A percentile compares a stretch with the other conserved stretches of the same genome.
These are phyloP conservation scores for Andricus quercusramuli DNA, from an alignment of 2,888 invertebrate species.

Conservation along the genomic window DNA sequence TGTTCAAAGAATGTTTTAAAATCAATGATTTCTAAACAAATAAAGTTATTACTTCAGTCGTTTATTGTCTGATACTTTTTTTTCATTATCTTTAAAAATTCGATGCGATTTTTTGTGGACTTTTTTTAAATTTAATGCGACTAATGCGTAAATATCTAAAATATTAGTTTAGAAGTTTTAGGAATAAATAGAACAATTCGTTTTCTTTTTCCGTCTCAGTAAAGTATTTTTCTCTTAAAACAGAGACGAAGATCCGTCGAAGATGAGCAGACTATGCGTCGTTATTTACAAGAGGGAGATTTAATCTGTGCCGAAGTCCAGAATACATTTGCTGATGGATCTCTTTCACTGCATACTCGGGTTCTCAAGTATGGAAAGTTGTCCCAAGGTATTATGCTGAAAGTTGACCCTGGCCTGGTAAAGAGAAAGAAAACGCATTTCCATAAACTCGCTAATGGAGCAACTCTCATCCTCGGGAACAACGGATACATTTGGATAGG, in stretches of 20 bases:
- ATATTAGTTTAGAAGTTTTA: conserved; percentile 3
- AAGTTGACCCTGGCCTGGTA: conserved; percentile 94
- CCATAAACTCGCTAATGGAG: conserved; percentile 94
- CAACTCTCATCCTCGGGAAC: conserved; percentile 95
- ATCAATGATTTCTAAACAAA: too few species aligned
- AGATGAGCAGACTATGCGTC: conserved; percentile 98
- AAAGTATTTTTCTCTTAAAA: conserved; percentile 1
- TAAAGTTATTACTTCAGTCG: too few species aligned
- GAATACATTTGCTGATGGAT: conserved; percentile 93
- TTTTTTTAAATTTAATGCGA: too few species aligned
- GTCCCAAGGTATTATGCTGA: conserved; percentile 92
- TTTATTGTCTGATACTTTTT: too few species aligned
- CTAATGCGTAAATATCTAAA: neutral
- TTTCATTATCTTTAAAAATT: too few species aligned
- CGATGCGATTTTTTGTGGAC: too few species aligned
- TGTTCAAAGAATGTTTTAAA: too few species aligned
- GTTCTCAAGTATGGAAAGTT: conserved; percentile 98
- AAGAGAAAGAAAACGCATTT: conserved; percentile 97
- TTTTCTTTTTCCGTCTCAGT: neutral
- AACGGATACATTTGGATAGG: conserved; percentile 98
- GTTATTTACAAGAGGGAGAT: conserved; percentile 96
- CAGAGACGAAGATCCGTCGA: conserved; percentile 94
- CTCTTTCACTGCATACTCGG: conserved; percentile 95
- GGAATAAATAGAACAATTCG: neutral
- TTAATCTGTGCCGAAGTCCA: conserved; percentile 99